A percentile compares a stretch with the other conserved stretches of the same genome.
These are phyloP conservation scores for Pandemis heparana DNA, from an alignment of 2,888 invertebrate genomes.

Conservation along the genomic window DNA sequence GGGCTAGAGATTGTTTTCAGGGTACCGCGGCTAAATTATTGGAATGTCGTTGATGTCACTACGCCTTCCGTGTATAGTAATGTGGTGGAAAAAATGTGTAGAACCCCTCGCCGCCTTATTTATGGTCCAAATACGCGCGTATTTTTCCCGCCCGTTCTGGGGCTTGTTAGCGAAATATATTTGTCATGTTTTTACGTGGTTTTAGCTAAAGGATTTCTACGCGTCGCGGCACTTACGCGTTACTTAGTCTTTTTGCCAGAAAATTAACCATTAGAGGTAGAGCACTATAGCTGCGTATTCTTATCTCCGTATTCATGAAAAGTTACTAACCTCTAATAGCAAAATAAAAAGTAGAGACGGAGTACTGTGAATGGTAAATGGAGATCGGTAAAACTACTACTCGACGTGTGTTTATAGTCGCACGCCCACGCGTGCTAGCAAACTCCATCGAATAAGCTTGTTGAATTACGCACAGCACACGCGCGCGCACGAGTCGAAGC, in stretches of 20 bases:
- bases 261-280: not conserved
- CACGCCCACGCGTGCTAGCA: too few species aligned
- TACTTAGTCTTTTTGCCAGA: constrained; percentile 7
- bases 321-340: too few species aligned
- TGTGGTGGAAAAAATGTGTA: constrained; percentile 38
- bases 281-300: too few species aligned
- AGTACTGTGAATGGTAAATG: too few species aligned
- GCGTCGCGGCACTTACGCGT: constrained; percentile 2
- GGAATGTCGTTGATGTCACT: constrained; percentile 32
- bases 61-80: constrained; percentile 39
- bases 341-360: too few species aligned
- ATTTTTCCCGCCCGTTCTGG: constrained; percentile 26
- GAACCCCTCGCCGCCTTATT: constrained; percentile 36
- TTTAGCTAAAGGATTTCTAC: constrained; percentile 15
- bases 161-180: constrained; percentile 24
- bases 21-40: constrained; percentile 36
- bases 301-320: too few species aligned
- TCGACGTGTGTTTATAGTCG: too few species aligned
- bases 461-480: too few species aligned
- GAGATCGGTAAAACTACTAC: too few species aligned
- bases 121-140: constrained; percentile 29
- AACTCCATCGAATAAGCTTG: too few species aligned
- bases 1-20: constrained; percentile 36
- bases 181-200: constrained; percentile 18
- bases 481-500: too few species aligned